These are phyloP conservation scores for Tapirus indicus DNA, from an alignment of 2,797 vertebrate species.

Conservation along the genomic window DNA sequence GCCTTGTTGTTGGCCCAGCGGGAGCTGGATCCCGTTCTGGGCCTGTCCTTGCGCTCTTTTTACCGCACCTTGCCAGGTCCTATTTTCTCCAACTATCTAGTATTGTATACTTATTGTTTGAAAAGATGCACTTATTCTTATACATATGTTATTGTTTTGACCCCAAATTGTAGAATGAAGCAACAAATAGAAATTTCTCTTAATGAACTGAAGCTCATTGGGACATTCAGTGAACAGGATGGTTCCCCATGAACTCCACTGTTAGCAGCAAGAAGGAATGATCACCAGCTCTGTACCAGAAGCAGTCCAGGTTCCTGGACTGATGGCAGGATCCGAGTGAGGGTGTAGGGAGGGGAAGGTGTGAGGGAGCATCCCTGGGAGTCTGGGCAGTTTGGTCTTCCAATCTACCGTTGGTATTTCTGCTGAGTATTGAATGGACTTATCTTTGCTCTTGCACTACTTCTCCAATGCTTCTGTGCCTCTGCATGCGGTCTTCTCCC, in stretches of 20 bases:
- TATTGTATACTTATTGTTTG: neutral
- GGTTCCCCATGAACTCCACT: accelerated
- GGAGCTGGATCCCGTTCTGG: neutral
- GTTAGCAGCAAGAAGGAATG: neutral
- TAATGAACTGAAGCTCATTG: neutral
- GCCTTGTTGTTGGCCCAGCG: neutral
- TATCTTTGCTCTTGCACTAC: neutral
- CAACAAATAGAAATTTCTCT: neutral
- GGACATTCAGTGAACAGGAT: neutral
- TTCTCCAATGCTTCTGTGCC: neutral
- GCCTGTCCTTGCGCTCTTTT: neutral
- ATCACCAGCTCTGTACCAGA: neutral
- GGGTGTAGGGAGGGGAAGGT: neutral
- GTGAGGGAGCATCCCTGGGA: neutral
- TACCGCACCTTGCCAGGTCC: neutral
- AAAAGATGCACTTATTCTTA: neutral
- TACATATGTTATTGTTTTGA: neutral
- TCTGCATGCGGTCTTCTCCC: neutral
- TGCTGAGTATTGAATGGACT: neutral
- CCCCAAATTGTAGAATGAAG: neutral
- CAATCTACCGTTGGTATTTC: neutral
- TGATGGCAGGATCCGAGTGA: neutral
- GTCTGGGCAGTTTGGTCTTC: too few relatives aligned
- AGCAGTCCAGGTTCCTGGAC: neutral
- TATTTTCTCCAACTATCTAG: neutral